Evolutionary conservation across 2,888 invertebrate species (phyloP), one percentile per base, ranked within the genome.

Genomic region (Cremastobaeus sp.): DNA sequence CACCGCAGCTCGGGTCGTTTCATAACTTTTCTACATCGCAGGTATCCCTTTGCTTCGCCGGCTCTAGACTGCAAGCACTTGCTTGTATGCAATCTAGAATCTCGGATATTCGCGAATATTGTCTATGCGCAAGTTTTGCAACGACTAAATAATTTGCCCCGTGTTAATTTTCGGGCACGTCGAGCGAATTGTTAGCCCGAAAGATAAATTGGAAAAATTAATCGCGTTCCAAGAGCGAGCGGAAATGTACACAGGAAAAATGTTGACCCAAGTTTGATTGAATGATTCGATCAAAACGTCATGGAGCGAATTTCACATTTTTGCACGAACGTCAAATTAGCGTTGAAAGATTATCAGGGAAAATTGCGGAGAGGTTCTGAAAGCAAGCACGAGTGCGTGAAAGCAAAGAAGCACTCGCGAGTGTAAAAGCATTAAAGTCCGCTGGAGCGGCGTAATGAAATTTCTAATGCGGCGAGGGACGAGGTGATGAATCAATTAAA

Each of bases 11-110:
- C 75, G 79, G 78, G 78, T 78, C 80, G 81, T 85, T 84, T 85
- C 84, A 84, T 85, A 86, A 86, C 83, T 85, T 85, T 82, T 78
- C 82, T 82, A 75, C 79, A 75, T 77, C 79, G 73, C 77, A 75
- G 59, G 78, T 79, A 79, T 77, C 80, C 79, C 79, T 77, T 68
- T 64, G 59, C 71, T 47, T 77, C 81, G 76, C 74, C 80, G 77
- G 77, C 77, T 69, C 76, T 64, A 32, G 28, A 66, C 69, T 12
- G n/a, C n/a, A n/a, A n/a, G n/a, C n/a, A n/a, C n/a, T n/a, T n/a
- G n/a, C n/a, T n/a, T n/a, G n/a, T n/a, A n/a, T n/a, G n/a, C n/a
- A n/a, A n/a, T n/a, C n/a, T n/a, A n/a, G n/a, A n/a, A n/a, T n/a
- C n/a, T n/a, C 39, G 43, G 32, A 41, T 45, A 55, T 66, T 68